Evolutionary conservation across 2,888 invertebrate genomes (phyloP).

Genomic region (Ctenicera cuprea): DNA sequence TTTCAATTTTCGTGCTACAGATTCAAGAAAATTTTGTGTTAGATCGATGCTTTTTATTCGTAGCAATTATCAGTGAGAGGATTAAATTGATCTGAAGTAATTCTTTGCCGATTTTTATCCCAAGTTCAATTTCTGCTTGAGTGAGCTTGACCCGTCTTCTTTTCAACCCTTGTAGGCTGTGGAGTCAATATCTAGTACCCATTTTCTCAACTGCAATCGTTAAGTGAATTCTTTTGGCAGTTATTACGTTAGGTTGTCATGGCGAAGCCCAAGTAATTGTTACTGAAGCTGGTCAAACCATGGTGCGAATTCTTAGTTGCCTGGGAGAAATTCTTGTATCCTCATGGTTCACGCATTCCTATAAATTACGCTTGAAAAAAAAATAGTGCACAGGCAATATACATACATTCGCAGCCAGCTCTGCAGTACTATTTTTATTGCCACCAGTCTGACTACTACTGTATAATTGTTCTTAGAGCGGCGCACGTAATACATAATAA

Average conservation of each 20-base stretch:
- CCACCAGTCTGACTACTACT: no score
- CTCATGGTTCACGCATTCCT: background rate
- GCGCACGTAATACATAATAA: no score
- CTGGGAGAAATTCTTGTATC: background rate
- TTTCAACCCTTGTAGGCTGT: conserved; percentile 17
- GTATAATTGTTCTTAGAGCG: no score
- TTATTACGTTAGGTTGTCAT: conserved; percentile 36
- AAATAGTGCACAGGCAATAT: no score
- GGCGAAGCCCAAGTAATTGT: conserved; percentile 28
- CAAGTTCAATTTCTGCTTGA: conserved; percentile 21
- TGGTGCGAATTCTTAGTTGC: conserved; percentile 19
- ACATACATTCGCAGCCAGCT: no score
- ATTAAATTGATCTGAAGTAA: conserved; percentile 18
- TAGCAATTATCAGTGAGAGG: conserved; percentile 16
- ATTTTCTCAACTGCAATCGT: conserved; percentile 29
- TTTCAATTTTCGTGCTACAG: no score
- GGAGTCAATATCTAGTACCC: conserved; percentile 23
- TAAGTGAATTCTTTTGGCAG: conserved; percentile 42
- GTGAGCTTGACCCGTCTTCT: conserved; percentile 16
- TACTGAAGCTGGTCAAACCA: conserved; percentile 16
- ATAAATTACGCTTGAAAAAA: no score
- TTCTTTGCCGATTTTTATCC: conserved; percentile 19
- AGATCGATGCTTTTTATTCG: background rate
- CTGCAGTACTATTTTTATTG: no score
- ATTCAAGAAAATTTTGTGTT: background rate